Conservation (phyloP, 1,140 invertebrate genomes). For the Hyles euphorbiae region DNA sequence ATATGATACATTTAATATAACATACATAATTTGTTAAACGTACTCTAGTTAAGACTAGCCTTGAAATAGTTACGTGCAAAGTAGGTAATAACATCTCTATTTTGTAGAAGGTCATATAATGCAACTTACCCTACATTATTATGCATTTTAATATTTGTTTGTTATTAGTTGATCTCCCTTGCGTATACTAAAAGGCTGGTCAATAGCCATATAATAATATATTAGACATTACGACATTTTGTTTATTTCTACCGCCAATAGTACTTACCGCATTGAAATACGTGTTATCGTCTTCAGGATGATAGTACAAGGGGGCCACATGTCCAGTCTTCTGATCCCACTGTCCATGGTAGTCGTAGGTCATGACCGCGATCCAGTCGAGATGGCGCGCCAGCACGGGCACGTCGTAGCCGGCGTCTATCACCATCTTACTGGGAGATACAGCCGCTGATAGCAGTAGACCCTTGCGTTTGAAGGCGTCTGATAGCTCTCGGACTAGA, state of each 20-base stretch:
- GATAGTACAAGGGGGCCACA: constrained; percentile 88
- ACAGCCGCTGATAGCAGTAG: constrained; percentile 89
- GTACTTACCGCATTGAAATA: constrained; percentile 80
- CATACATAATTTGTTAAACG: not conserved
- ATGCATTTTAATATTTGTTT: no score
- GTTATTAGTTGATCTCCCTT: no score
- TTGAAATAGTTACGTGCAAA: no score
- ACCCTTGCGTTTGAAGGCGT: constrained; percentile 83
- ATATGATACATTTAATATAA: constrained; percentile 1
- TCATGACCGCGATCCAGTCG: constrained; percentile 94
- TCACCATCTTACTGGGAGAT: constrained; percentile 91
- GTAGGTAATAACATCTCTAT: no score
- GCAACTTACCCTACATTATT: no score
- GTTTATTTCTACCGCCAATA: not conserved
- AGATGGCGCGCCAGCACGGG: constrained; percentile 81
- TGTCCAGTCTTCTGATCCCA: constrained; percentile 95
- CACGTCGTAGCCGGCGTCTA: constrained; percentile 91
- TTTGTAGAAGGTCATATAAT: no score
- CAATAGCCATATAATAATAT: no score
- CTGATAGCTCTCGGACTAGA: constrained; percentile 84
- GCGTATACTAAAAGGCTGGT: no score
- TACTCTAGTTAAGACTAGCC: not conserved
- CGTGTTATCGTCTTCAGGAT: constrained; percentile 85
- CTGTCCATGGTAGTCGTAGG: constrained; percentile 92
- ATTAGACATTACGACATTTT: no score